These are phyloP conservation scores for Acipenser transmontanus DNA, from an alignment of 2,797 vertebrate species.

Conservation along the genomic window DNA sequence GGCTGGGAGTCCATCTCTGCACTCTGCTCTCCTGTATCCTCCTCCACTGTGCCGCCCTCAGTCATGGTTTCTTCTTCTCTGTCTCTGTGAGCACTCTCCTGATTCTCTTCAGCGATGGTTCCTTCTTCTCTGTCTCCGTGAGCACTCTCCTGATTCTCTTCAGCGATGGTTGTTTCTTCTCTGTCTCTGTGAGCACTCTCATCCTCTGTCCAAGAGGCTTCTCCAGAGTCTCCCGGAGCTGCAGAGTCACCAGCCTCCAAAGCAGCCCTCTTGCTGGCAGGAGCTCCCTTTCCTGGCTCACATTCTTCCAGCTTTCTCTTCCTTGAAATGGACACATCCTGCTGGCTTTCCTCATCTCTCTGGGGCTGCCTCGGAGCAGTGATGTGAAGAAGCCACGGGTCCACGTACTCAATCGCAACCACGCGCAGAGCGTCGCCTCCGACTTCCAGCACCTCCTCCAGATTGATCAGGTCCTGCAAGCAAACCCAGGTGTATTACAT, in stretches of 20 bases:
- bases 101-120: conserved; percentile 19
- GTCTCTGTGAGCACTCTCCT: neutral
- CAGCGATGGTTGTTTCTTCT: neutral
- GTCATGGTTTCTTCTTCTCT: conserved; percentile 5
- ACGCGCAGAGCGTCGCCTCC: conserved; percentile 64
- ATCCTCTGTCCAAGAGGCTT: neutral
- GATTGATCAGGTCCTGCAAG: conserved; percentile 68
- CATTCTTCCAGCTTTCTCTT: neutral
- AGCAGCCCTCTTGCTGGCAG: conserved; percentile 32
- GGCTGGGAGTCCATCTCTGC: too few species aligned
- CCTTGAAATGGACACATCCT: conserved; percentile 3
- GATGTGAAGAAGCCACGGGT: conserved; percentile 75
- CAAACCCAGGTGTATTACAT: neutral
- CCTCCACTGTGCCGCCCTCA: neutral
- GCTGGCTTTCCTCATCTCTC: conserved; percentile 34
- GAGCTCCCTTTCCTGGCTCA: conserved; percentile 17
- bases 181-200: neutral
- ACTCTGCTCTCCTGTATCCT: neutral
- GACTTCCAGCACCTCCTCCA: conserved; percentile 68
- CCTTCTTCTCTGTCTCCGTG: neutral
- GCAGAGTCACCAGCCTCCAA: conserved; percentile 7
- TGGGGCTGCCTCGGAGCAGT: conserved; percentile 20
- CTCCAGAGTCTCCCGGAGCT: neutral
- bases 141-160: neutral
- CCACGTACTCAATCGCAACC: conserved; percentile 62